Percentiles rank a stretch among this genome's conserved stretches.
Evolutionary conservation across 2,113 vertebrate genomes (phyloP).

Genomic region (Sylvia atricapilla): DNA sequence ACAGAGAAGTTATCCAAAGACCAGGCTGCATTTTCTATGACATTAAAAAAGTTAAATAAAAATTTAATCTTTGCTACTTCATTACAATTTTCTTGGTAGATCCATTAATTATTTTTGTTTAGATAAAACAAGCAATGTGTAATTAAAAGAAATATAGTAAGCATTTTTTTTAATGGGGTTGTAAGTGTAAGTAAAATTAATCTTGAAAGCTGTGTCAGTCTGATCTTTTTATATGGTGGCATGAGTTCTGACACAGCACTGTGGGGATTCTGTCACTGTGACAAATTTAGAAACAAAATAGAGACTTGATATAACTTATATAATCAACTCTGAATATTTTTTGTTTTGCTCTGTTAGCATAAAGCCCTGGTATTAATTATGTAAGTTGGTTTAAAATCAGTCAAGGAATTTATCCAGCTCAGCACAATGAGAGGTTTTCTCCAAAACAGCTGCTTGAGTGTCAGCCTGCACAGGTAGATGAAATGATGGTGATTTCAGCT

Average conservation of each 20-base stretch:
- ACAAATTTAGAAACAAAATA: conserved; percentile 1
- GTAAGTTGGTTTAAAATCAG: background rate
- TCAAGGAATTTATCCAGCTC: background rate
- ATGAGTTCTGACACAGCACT: background rate
- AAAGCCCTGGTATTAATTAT: background rate
- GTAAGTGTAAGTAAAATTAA: background rate
- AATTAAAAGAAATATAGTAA: background rate
- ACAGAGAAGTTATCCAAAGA: background rate
- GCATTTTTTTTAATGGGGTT: background rate
- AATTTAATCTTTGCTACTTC: background rate
- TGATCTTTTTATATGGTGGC: background rate
- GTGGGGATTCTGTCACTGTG: background rate
- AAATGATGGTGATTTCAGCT: background rate
- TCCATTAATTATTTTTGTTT: background rate
- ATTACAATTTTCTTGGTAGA: background rate
- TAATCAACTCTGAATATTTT: background rate
- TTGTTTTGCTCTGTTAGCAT: background rate
- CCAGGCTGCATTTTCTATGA: background rate
- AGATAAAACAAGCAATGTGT: background rate
- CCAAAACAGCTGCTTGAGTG: background rate
- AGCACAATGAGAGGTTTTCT: background rate
- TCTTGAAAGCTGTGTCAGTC: background rate
- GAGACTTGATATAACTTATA: background rate
- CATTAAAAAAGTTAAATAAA: background rate
- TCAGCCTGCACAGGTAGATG: background rate